Evolutionary conservation across 1,140 invertebrate species (phyloP).

Genomic region (Lasioglossum baleicum): DNA sequence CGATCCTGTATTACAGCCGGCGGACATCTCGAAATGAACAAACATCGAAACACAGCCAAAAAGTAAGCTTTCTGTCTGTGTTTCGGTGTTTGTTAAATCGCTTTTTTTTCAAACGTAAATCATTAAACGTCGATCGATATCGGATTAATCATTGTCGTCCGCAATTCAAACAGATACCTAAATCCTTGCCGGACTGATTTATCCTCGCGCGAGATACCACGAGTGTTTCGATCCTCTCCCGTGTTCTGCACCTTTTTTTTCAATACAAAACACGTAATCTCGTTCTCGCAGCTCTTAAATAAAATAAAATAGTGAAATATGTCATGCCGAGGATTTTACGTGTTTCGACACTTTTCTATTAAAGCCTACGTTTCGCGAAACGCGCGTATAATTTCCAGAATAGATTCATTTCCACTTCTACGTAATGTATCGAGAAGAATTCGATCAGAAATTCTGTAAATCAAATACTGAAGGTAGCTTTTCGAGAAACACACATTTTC

Average conservation of each 20-base stretch:
- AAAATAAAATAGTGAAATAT: background rate
- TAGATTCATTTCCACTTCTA: background rate
- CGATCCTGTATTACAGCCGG: background rate
- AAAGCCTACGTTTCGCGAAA: background rate
- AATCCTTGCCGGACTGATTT: slow-evolving; percentile 30
- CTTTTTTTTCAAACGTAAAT: slow-evolving; percentile 26
- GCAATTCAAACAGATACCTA: slow-evolving; percentile 32
- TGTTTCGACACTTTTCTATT: background rate
- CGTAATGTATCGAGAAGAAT: background rate
- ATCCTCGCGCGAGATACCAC: slow-evolving; percentile 11
- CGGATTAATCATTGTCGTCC: slow-evolving; percentile 23
- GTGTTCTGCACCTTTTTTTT: background rate
- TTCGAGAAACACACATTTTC: too few relatives aligned
- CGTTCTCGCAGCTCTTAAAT: background rate
- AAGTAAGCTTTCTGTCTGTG: too few relatives aligned
- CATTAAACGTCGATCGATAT: slow-evolving; percentile 35
- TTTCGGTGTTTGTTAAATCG: background rate
- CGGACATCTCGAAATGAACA: background rate
- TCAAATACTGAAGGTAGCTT: too few relatives aligned
- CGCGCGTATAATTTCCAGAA: background rate
- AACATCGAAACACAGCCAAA: background rate
- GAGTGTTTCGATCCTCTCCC: slow-evolving; percentile 4
- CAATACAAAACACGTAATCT: background rate
- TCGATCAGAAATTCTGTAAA: too few relatives aligned
- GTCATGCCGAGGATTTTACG: background rate